These are phyloP conservation scores for Tetramorium simillimum DNA, from an alignment of 1,140 invertebrate species.

Conservation along the genomic window DNA sequence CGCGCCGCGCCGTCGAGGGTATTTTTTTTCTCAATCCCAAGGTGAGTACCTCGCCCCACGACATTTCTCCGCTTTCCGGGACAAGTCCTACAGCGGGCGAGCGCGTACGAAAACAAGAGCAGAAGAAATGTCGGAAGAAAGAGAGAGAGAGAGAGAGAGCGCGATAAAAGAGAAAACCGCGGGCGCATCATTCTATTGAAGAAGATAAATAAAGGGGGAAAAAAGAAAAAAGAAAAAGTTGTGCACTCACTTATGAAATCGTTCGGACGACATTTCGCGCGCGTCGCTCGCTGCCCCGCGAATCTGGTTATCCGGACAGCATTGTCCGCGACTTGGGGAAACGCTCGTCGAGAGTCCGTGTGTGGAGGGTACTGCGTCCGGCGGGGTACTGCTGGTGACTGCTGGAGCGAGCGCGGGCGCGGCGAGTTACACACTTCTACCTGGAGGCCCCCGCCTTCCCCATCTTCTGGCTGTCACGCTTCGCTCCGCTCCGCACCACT, in stretches of 20 bases:
- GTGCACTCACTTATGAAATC: slow-evolving; percentile 83
- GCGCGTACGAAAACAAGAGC: slow-evolving; percentile 48
- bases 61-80: slow-evolving; percentile 64
- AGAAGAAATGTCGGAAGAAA: slow-evolving; percentile 23
- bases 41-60: slow-evolving; percentile 54
- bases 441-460: slow-evolving; percentile 15
- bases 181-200: background rate
- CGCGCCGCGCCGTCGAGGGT: slow-evolving; percentile 16
- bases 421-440: slow-evolving; percentile 52
- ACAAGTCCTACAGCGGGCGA: slow-evolving; percentile 25
- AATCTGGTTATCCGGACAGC: background rate
- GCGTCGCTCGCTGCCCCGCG: background rate
- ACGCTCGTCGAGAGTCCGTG: background rate
- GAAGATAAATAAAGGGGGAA: too few relatives aligned
- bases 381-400: slow-evolving; percentile 68
- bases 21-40: slow-evolving; percentile 49
- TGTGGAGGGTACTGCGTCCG: slow-evolving; percentile 63
- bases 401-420: slow-evolving; percentile 39
- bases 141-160: slow-evolving; percentile 9
- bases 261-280: slow-evolving; percentile 81
- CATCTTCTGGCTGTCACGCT: slow-evolving; percentile 39
- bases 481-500: background rate
- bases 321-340: background rate
- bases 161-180: background rate
- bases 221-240: background rate